Evolutionary conservation across 2,113 vertebrate genomes (phyloP), one percentile per base, ranked within the genome.

Genomic region (Labeo catla): DNA sequence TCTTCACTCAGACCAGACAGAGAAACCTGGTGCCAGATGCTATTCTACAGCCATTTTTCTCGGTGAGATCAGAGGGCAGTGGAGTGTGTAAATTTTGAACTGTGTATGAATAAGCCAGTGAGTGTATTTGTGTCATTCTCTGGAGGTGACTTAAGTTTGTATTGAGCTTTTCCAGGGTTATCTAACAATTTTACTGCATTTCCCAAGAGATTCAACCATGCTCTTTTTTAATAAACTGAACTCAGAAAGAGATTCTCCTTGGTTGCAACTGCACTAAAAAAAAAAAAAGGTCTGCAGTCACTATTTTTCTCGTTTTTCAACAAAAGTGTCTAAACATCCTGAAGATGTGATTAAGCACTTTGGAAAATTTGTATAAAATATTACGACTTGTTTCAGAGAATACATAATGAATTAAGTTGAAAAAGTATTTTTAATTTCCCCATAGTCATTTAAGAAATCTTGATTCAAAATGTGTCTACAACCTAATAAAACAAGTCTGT

Each of bases 11-110:
- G 91, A 92, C 15, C 86, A 78, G 50, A 88, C 87, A 0, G 92
- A 94, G 85, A 92, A 50, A 63, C 91, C 90, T 15, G 85, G 93
- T 9, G 93, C 93, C 5, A 83, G 82, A 4, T 86, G 84, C 45
- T 94, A 91, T 68, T 95, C 92, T 0, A 59, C 91, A 2, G 88
- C 87, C 49, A 94, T 93, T 83, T 94, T 94, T 85, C 90, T 95
- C 50, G 93, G 93, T 94, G 87, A 91, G 86, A 57, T 15, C 49
- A 15, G 28, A 73, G 50, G 6, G 28, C 49, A 54, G 2, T 23
- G 50, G 2, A 73, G 36, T 83, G 47, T 83, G 19, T 36, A 52
- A 7, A 39, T 43, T 16, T 23, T 16, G 66, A 23, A 36, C 34
- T n/a, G 21, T 47, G 39, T 6, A 23, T 49, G n/a, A 4, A 80